Evolutionary conservation across 2,797 vertebrate genomes (phyloP).

Genomic region (Sciaenops ocellatus): DNA sequence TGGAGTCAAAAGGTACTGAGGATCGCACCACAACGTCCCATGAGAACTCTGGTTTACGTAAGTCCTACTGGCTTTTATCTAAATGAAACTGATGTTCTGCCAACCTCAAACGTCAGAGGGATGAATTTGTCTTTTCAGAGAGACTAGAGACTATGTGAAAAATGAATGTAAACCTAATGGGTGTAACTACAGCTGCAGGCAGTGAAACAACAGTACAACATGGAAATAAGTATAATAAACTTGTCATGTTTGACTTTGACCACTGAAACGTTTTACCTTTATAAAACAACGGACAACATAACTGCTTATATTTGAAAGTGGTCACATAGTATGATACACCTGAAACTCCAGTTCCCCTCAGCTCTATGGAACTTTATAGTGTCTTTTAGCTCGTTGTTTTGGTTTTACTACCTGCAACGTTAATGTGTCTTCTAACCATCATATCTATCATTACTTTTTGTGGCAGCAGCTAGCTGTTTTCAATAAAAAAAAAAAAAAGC

Average conservation of each 20-base stretch:
- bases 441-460: background rate
- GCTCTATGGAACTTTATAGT: background rate
- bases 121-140: background rate
- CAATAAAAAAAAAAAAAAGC: background rate
- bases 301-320: background rate
- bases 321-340: background rate
- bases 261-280: background rate
- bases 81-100: slow-evolving; percentile 37
- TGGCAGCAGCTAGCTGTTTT: background rate
- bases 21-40: slow-evolving; percentile 62
- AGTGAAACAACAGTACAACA: slow-evolving; percentile 3
- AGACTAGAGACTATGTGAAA: background rate
- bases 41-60: slow-evolving; percentile 73
- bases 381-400: background rate
- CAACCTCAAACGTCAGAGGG: slow-evolving; percentile 16
- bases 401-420: background rate
- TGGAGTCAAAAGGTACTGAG: slow-evolving; percentile 44
- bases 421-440: background rate
- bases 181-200: background rate
- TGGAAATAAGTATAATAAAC: background rate
- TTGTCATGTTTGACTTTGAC: background rate
- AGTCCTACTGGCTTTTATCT: slow-evolving; percentile 62
- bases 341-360: background rate
- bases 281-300: background rate
- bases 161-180: background rate